Percentiles rank a stretch among this genome's conserved stretches.
phyloP scores from a whole-genome alignment of 2,797 vertebrate genomes.

The Fistularia commersonii region DNA sequence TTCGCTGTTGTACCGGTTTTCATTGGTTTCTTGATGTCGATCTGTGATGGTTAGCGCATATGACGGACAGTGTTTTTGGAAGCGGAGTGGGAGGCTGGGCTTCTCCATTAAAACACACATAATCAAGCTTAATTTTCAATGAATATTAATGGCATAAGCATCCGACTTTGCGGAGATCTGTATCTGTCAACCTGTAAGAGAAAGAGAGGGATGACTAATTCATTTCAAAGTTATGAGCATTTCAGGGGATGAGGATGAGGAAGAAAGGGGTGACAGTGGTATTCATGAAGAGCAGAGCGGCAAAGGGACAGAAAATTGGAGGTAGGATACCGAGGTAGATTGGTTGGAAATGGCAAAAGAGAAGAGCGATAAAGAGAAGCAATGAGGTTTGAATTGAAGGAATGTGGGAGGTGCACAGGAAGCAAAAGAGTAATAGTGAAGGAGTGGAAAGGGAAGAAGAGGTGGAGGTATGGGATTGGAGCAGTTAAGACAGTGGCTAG shows the following conservation, averaged over 20 bases:
- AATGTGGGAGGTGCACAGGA: slow-evolving; percentile 2
- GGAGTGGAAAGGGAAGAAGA: slow-evolving; percentile 1
- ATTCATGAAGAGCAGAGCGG: slow-evolving; percentile 27
- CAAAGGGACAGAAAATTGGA: slow-evolving; percentile 14
- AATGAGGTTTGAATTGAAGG: not conserved
- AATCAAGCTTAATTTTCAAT: slow-evolving; percentile 85
- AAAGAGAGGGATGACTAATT: slow-evolving; percentile 64
- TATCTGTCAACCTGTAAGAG: slow-evolving; percentile 69
- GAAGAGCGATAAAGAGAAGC: not conserved
- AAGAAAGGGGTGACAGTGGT: slow-evolving; percentile 26
- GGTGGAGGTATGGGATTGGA: slow-evolving; percentile 2
- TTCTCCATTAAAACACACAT: slow-evolving; percentile 63
- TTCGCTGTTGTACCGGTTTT: not conserved
- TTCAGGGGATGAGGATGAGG: slow-evolving; percentile 33
- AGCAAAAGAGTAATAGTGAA: no score
- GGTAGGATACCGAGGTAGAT: slow-evolving; percentile 6
- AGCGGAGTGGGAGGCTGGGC: not conserved
- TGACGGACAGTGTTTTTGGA: slow-evolving; percentile 5
- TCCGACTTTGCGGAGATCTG: slow-evolving; percentile 78
- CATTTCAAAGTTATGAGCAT: slow-evolving; percentile 75
- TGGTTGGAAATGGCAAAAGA: not conserved
- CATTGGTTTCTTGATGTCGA: not conserved
- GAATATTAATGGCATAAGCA: slow-evolving; percentile 83
- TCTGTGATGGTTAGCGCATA: slow-evolving; percentile 7
- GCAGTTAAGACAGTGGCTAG: not conserved